A percentile compares a stretch with the other conserved stretches of the same genome.
phyloP scores from a whole-genome alignment of 2,888 invertebrate genomes.

The Spilarctia lutea region DNA sequence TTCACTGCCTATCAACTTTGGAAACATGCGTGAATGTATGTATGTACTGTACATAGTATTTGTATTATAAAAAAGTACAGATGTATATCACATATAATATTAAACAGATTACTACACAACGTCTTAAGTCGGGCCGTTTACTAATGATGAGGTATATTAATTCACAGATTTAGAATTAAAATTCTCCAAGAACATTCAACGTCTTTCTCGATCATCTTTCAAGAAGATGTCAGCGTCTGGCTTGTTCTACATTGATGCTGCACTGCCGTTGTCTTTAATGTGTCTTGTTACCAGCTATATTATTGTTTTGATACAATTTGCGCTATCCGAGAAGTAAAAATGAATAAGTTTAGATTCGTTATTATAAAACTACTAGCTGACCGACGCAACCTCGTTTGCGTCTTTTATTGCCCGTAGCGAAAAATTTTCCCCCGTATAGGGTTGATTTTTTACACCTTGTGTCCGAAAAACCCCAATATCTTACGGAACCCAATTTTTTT shows the following conservation, averaged over 20 bases:
- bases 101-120: not conserved
- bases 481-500: too few species aligned
- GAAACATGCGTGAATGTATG: too few species aligned
- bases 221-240: not conserved
- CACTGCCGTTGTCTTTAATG: not conserved
- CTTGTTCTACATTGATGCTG: constrained; percentile 2
- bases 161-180: not conserved
- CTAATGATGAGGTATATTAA: not conserved
- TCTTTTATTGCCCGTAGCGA: too few species aligned
- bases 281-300: not conserved
- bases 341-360: not conserved
- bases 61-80: too few species aligned
- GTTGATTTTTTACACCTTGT: too few species aligned
- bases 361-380: too few species aligned
- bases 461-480: too few species aligned
- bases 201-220: not conserved
- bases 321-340: not conserved
- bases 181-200: not conserved
- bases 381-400: too few species aligned
- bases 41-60: too few species aligned
- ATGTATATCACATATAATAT: too few species aligned
- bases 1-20: too few species aligned
- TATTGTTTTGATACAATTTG: not conserved
- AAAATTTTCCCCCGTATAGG: too few species aligned
- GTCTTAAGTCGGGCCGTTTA: not conserved